These are phyloP conservation scores for Chamaetylas fuelleborni DNA, from an alignment of 2,113 vertebrate species.

Conservation along the genomic window DNA sequence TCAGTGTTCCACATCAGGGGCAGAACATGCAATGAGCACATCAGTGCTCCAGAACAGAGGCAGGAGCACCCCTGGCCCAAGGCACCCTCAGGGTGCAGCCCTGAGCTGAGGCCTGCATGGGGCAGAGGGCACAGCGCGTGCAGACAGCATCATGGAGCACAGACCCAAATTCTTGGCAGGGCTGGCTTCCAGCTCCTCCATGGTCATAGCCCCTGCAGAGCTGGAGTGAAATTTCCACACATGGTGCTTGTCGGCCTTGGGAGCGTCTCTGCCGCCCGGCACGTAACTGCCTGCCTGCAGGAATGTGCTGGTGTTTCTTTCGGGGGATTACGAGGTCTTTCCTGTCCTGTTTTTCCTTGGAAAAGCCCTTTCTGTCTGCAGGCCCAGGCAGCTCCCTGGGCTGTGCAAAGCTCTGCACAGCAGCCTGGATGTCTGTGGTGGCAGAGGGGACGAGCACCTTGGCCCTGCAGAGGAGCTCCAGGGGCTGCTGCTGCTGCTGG, in stretches of 20 bases:
- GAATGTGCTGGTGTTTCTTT: constrained; percentile 77
- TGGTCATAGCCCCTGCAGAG: neutral
- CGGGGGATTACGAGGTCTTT: constrained; percentile 51
- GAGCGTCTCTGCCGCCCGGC: constrained; percentile 76
- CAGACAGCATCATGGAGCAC: neutral
- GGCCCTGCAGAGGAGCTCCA: neutral
- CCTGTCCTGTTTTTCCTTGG: constrained; percentile 60
- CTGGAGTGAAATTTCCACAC: constrained; percentile 59
- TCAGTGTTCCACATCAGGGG: neutral
- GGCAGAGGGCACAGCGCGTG: neutral
- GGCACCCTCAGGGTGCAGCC: neutral
- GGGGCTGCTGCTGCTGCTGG: neutral
- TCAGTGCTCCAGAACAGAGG: neutral
- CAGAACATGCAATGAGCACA: rapidly evolving
- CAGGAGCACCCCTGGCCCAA: neutral
- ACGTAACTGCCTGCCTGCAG: constrained; percentile 73
- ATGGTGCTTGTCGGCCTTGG: constrained; percentile 70
- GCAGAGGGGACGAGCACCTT: neutral
- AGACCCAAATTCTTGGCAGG: neutral
- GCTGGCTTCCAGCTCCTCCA: neutral
- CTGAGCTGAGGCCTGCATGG: rapidly evolving
- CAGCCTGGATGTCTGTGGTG: neutral
- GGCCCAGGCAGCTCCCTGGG: neutral
- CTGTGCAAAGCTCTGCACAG: neutral
- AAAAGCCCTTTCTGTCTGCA: constrained; percentile 41